Evolutionary conservation across 2,113 vertebrate species (phyloP), one percentile per base, ranked within the genome.

Genomic region (Coregonus clupeaformis): DNA sequence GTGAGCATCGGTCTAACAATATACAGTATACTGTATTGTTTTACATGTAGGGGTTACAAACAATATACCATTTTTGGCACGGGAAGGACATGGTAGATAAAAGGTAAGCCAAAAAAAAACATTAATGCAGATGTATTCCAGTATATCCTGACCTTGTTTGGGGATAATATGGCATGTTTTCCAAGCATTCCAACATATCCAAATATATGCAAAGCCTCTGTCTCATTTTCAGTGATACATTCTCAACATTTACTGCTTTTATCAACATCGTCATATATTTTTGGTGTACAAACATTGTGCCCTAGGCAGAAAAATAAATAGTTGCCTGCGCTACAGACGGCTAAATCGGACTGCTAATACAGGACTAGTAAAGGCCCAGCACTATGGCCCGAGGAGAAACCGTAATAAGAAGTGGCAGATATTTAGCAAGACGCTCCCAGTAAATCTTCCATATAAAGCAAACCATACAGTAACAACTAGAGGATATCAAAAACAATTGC

Each of bases 111-210:
- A 25, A 52, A 66, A 66, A 27, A 69, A 42, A 14, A 59, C 45
- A 84, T 85, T 79, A 80, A 87, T 86, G 83, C 81, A 86, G 79
- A 86, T 87, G 60, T 80, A 85, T 85, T 90, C 80, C 4, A 11
- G 68, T 77, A 69, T 9, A 75, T 11, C 49, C 69, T 13, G 71
- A 79, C 66, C 42, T 45, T 20, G 67, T 29, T 67, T 68, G 57
- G 11, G 69, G 24, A 83, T 76, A 76, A 49, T 14, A 49, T 68
- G 16, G 6, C 16, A 67, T 11, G 7, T 42, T 67, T 32, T 27
- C 6, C 42, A 29, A 22, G n/a, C 45, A 66, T 72, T 75, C 24
- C 14, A 69, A 69, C 52, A 18, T 1, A 63, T 36, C 68, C 64
- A 47, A 69, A 11, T 49, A 25, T 18, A 36, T 64, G 62, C 27